A percentile compares a stretch with the other conserved stretches of the same genome.
Evolutionary conservation across 1,140 invertebrate species (phyloP).

Genomic region (Xylocopa sonorina): DNA sequence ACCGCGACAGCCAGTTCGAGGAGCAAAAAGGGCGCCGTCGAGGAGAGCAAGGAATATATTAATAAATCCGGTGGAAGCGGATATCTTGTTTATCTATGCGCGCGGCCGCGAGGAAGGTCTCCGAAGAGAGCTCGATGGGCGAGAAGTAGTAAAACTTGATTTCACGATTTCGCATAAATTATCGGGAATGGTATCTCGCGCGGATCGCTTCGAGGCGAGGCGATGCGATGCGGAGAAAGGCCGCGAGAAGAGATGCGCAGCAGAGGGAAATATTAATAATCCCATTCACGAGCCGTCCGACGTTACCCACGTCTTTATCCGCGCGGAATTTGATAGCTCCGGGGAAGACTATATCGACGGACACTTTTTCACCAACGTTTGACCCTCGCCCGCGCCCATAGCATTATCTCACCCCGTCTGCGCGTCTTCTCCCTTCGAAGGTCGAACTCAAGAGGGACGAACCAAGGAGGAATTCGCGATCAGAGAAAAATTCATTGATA

Average conservation of each 20-base stretch:
- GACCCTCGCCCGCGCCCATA: neutral
- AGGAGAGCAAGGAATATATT: conserved; percentile 54
- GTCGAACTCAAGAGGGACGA: no score
- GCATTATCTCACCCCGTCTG: neutral
- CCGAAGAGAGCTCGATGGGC: conserved; percentile 54
- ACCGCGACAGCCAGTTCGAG: neutral
- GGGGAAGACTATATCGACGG: conserved; percentile 58
- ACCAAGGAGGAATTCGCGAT: no score
- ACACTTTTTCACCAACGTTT: conserved; percentile 28
- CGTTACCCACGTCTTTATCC: conserved; percentile 67
- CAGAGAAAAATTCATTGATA: neutral
- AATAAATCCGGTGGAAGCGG: conserved; percentile 56
- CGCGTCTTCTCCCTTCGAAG: neutral
- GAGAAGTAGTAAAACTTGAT: conserved; percentile 73
- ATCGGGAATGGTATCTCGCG: conserved; percentile 62
- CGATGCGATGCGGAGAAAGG: conserved; percentile 54
- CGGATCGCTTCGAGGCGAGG: conserved; percentile 46
- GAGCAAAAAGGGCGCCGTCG: conserved; percentile 2
- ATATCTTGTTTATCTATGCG: conserved; percentile 69
- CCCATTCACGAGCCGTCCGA: conserved; percentile 67
- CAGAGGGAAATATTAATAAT: conserved; percentile 72
- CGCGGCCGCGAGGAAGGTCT: conserved; percentile 37
- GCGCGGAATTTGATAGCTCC: conserved; percentile 67
- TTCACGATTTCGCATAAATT: conserved; percentile 75
- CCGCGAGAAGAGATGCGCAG: conserved; percentile 35